Conservation (phyloP, 2,797 vertebrate genomes). For the Chrosomus eos region DNA sequence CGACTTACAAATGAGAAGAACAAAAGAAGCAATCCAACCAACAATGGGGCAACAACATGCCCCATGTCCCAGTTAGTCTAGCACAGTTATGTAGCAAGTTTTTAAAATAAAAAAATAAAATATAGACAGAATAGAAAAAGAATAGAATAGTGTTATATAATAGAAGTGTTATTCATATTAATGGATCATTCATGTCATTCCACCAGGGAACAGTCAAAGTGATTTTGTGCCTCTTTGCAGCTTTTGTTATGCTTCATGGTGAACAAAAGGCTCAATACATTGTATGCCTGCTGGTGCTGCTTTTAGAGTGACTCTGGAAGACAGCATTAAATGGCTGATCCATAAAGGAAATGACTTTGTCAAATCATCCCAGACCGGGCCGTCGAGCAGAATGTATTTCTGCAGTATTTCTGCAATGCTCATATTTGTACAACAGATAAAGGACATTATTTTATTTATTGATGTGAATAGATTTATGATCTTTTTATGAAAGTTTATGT, state of each 20-base stretch:
- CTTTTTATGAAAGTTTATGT: not conserved
- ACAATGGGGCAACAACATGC: too few relatives aligned
- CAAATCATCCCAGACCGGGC: conserved; percentile 44
- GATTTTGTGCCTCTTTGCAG: too few relatives aligned
- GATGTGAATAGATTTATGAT: not conserved
- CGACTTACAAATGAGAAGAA: too few relatives aligned
- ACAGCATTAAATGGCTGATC: conserved; percentile 64
- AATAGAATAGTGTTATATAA: too few relatives aligned
- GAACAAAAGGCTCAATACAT: not conserved
- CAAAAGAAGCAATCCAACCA: too few relatives aligned
- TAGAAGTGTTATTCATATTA: too few relatives aligned
- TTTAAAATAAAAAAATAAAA: too few relatives aligned
- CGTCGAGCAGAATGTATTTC: conserved; percentile 60
- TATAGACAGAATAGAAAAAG: too few relatives aligned
- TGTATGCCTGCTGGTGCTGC: not conserved
- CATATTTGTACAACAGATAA: not conserved
- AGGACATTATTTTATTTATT: not conserved
- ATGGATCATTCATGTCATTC: too few relatives aligned
- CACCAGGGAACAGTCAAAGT: too few relatives aligned
- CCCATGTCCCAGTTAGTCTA: too few relatives aligned
- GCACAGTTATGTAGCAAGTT: too few relatives aligned
- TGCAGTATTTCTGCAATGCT: not conserved
- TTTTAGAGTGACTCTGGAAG: conserved; percentile 64
- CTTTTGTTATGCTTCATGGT: not conserved
- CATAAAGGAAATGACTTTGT: conserved; percentile 69